Percentiles rank a stretch among this genome's conserved stretches.
Conservation (phyloP, 2,888 invertebrate genomes). For the Calliopum simillimum region DNA sequence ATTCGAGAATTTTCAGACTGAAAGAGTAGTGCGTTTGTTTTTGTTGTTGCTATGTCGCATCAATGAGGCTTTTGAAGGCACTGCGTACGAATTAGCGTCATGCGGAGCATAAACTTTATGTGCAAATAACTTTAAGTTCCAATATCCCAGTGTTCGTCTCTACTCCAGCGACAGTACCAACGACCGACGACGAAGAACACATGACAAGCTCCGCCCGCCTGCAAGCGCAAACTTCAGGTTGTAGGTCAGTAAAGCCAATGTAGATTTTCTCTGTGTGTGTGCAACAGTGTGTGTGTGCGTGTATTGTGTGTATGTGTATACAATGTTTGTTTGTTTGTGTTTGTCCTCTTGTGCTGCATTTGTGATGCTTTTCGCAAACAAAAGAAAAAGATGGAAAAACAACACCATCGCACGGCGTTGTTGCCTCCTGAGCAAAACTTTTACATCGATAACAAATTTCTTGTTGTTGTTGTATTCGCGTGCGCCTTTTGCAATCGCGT, state of each 20-base stretch:
- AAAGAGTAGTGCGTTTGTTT: neutral
- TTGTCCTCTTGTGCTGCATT: neutral
- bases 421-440: no score
- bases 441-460: no score
- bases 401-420: no score
- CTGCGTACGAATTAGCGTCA: conserved; percentile 14
- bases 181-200: no score
- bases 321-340: neutral
- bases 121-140: conserved; percentile 20
- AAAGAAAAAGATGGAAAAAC: no score
- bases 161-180: no score
- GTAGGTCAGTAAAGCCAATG: no score
- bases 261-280: neutral
- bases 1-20: neutral
- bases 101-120: conserved; percentile 16
- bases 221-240: no score
- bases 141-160: no score
- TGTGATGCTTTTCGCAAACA: no score
- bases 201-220: no score
- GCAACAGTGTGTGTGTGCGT: neutral
- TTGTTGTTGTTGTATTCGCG: conserved; percentile 2
- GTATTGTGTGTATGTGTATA: neutral
- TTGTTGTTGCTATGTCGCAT: neutral
- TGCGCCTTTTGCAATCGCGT: neutral
- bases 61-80: neutral